Evolutionary conservation across 2,797 vertebrate species (phyloP).

Genomic region (Staurois parvus): DNA sequence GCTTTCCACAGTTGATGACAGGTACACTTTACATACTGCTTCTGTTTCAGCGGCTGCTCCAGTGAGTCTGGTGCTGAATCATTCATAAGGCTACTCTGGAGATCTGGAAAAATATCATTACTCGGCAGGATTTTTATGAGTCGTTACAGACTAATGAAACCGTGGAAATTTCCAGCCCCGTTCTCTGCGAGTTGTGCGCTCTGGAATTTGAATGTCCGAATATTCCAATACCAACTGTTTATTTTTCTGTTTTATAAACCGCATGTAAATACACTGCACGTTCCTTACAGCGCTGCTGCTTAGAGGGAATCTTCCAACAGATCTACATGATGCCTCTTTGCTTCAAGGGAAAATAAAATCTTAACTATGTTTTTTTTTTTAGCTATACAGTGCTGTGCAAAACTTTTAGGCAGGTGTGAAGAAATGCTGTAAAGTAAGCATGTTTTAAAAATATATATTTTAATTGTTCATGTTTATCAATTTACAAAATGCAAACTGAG

Average conservation of each 20-base stretch:
- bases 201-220: neutral
- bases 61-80: neutral
- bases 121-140: neutral
- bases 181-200: neutral
- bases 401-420: too few species aligned
- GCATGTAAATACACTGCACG: neutral
- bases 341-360: too few species aligned
- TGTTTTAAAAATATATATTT: too few species aligned
- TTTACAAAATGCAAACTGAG: too few species aligned
- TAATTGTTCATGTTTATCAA: too few species aligned
- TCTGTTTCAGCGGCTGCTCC: neutral
- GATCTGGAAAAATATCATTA: slow-evolving; percentile 2
- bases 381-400: too few species aligned
- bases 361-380: too few species aligned
- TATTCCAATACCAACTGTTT: neutral
- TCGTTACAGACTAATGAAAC: neutral
- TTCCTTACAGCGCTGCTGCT: neutral
- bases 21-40: neutral
- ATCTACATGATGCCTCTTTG: too few species aligned
- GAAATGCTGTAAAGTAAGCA: too few species aligned
- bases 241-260: neutral
- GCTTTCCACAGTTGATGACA: neutral
- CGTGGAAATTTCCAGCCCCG: neutral
- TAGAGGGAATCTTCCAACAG: too few species aligned
- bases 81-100: neutral